These are phyloP conservation scores for Tauraco erythrolophus DNA, from an alignment of 2,113 vertebrate species.

Conservation along the genomic window DNA sequence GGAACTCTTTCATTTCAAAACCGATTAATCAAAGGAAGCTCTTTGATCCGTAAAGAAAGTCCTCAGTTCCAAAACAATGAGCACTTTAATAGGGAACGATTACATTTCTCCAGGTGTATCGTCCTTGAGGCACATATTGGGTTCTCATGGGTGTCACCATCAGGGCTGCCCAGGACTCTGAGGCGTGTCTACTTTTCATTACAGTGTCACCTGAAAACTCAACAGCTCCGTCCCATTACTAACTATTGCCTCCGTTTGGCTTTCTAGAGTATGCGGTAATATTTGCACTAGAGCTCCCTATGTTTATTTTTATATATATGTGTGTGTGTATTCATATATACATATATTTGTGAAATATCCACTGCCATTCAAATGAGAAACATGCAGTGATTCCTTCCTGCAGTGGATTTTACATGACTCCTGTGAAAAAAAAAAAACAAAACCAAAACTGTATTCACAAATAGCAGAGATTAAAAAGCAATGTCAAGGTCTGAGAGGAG, in stretches of 20 bases:
- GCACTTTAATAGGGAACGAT: not conserved
- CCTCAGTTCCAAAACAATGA: not conserved
- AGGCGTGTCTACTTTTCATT: not conserved
- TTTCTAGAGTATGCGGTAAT: fast-evolving
- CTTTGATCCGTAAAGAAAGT: conserved; percentile 25
- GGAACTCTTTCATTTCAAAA: conserved; percentile 1
- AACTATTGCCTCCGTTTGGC: not conserved
- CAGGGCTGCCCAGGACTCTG: not conserved
- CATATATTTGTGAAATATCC: not conserved
- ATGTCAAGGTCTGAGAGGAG: not conserved
- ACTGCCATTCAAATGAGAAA: not conserved
- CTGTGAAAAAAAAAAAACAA: not conserved
- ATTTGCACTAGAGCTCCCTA: not conserved
- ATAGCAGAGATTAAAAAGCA: conserved; percentile 12
- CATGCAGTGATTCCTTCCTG: not conserved
- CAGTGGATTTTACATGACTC: not conserved
- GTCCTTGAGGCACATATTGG: not conserved
- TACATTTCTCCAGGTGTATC: not conserved
- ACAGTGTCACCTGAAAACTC: not conserved
- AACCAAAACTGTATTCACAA: not conserved
- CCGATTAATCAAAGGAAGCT: not conserved
- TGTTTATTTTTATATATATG: not conserved
- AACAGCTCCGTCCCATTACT: not conserved
- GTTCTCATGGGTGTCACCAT: not conserved
- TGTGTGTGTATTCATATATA: too few species aligned